A percentile compares a stretch with the other conserved stretches of the same genome.
Evolutionary conservation across 2,113 vertebrate species (phyloP).

Genomic region (Nothoprocta perdicaria): DNA sequence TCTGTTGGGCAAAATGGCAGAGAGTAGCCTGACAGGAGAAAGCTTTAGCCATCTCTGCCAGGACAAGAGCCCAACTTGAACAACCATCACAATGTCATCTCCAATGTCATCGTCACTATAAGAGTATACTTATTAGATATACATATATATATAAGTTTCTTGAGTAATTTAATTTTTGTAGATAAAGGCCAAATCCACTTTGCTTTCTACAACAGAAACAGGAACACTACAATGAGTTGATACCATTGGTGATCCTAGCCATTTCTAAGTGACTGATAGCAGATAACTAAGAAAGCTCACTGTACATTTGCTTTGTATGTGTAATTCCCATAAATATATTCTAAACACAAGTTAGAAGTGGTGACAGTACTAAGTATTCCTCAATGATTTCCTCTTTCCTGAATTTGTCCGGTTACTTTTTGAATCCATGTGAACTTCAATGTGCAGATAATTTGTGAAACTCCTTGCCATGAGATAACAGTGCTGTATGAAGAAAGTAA

Average conservation of each 20-base stretch:
- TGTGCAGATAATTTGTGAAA: background rate
- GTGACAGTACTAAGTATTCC: background rate
- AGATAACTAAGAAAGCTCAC: background rate
- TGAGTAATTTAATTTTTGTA: background rate
- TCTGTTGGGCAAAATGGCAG: background rate
- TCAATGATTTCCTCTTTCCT: background rate
- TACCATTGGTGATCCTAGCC: background rate
- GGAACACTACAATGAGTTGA: background rate
- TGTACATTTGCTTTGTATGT: background rate
- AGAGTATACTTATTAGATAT: background rate
- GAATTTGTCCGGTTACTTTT: background rate
- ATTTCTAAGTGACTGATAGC: background rate
- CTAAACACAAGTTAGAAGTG: background rate
- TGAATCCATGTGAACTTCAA: background rate
- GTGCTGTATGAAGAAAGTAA: background rate
- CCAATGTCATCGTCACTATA: background rate
- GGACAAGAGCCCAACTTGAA: background rate
- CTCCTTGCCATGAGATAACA: background rate
- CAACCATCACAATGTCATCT: background rate
- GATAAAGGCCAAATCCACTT: background rate
- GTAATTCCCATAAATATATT: background rate
- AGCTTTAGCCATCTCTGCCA: background rate
- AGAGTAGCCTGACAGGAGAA: background rate
- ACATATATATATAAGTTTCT: background rate
- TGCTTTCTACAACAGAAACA: background rate